Evolutionary conservation across 1,140 invertebrate genomes (phyloP).

Genomic region (Brachionus asplanchnoidis): DNA sequence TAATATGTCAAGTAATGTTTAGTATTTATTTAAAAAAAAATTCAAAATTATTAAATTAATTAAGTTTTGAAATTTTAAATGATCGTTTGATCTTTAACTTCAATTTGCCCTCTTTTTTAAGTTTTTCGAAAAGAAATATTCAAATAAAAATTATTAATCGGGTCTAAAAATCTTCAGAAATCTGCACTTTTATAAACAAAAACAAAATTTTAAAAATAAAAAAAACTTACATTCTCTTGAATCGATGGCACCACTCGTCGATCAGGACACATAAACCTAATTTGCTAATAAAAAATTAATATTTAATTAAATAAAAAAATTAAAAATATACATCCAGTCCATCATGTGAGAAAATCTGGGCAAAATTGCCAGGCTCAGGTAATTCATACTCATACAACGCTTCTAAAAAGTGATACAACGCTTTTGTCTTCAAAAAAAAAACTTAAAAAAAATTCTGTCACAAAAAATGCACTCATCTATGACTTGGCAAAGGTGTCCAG

Average conservation of each 20-base stretch:
- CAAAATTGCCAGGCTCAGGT: slow-evolving; percentile 13
- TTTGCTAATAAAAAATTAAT: not conserved
- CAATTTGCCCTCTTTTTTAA: not conserved
- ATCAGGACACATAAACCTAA: slow-evolving; percentile 22
- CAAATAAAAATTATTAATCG: not conserved
- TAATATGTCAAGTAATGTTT: too few species aligned
- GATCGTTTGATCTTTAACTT: too few species aligned
- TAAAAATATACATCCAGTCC: slow-evolving; percentile 11
- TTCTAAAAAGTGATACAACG: slow-evolving; percentile 38
- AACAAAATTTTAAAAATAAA: not conserved
- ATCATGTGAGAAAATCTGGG: slow-evolving; percentile 35
- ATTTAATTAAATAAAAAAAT: not conserved
- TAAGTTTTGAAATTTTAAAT: too few species aligned
- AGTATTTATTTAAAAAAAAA: too few species aligned
- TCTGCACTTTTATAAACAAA: too few species aligned
- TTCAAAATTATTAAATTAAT: too few species aligned
- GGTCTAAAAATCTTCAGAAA: too few species aligned
- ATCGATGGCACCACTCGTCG: not conserved
- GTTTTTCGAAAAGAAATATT: not conserved
- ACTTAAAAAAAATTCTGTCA: not conserved
- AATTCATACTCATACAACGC: slow-evolving; percentile 37
- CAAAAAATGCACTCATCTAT: too few species aligned
- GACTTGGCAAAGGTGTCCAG: too few species aligned
- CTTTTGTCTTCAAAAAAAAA: not conserved
- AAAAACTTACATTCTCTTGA: slow-evolving; percentile 12